A percentile compares a stretch with the other conserved stretches of the same genome.
Evolutionary conservation across 2,113 vertebrate genomes (phyloP).

Genomic region (Indicator maculatus): DNA sequence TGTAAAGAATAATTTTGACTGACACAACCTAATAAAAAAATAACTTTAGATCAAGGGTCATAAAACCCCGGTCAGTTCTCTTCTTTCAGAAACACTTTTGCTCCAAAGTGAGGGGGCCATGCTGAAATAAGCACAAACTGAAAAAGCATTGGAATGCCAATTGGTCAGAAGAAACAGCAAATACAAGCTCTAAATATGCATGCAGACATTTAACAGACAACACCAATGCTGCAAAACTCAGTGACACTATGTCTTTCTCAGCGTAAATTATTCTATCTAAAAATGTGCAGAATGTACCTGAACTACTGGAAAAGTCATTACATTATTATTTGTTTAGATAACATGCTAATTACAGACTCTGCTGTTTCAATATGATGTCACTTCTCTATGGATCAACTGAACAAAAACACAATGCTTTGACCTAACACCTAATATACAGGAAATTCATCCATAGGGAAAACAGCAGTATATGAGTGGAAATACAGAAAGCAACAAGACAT

Average conservation of each 20-base stretch:
- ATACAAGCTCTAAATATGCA: neutral
- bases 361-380: neutral
- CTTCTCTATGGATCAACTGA: neutral
- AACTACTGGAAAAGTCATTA: neutral
- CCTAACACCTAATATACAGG: neutral
- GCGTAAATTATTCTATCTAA: neutral
- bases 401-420: neutral
- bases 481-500: neutral
- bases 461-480: neutral
- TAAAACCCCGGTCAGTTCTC: neutral
- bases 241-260: neutral
- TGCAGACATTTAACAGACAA: neutral
- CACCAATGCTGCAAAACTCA: neutral
- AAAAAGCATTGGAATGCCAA: neutral
- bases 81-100: neutral
- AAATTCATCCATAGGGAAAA: neutral
- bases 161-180: neutral
- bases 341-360: neutral
- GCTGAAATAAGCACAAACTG: conserved; percentile 21
- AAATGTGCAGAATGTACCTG: neutral
- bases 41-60: neutral
- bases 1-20: neutral
- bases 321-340: neutral
- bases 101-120: neutral
- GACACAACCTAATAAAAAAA: neutral